Base-by-base conservation (phyloP, 2,888 invertebrate species). In the Scelioninae gen. 2 region DNA sequence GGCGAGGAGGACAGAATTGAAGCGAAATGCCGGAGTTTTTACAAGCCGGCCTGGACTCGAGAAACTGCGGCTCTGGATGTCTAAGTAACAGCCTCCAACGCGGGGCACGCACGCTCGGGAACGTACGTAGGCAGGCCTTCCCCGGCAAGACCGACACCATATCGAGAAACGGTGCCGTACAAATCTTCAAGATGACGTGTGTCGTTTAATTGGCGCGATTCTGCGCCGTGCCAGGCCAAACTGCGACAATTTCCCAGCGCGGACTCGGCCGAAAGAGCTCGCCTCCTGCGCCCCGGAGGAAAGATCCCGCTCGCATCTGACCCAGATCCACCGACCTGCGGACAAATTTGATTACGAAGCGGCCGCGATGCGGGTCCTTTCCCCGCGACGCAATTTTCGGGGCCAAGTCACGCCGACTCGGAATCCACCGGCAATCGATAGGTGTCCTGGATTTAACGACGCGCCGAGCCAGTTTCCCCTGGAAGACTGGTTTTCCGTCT, bases 21-120 rank as follows among this genome's bases (percentile, higher is more conserved):
- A 63, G 60, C 63, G 70, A 74, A 70, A 74, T 74, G 67, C 64
- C 69, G 48, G 67, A 71, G 55, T 71, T 74, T 74, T 74, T 74
- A 48, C 64, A 63, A 60, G 60, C 31, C 60, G 63, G 52, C 63
- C n/a, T 41, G 68, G 73, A 73, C 63, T 68, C 19, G 64, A 69
- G 73, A 69, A 64, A 73, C 69, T 48, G 69, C 57, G 61, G 43
- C 22, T 63, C n/a, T n/a, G 64, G 70, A 71, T 52, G 64, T 58
- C 64, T 45, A 65, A 67, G 72, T 72, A 60, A 65, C 48, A 48
- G 70, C 64, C 61, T 73, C 50, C 67, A 35, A 67, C 41, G 41
- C 41, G 41, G 46, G 46, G 57, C 57, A 60, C 52, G 31, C 45
- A 64, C 35, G 64, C 64, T 53, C 53, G 64, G n/a, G 52, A 63